Evolutionary conservation across 2,888 invertebrate species (phyloP).

Genomic region (Teleogryllus oceanicus): DNA sequence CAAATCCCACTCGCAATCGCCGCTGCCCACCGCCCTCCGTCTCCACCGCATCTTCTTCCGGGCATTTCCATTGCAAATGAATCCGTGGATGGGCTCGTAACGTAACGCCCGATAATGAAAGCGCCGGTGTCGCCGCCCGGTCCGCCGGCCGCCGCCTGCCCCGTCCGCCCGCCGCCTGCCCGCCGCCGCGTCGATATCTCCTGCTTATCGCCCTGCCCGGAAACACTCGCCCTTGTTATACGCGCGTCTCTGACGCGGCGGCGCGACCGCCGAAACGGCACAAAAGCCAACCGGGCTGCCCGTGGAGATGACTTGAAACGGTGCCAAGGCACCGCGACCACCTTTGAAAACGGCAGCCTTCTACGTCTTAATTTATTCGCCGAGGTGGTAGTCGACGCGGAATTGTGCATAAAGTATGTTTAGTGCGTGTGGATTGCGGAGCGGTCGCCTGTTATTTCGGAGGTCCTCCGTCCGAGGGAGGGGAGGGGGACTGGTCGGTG

Average conservation of each 20-base stretch:
- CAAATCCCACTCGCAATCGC: too few species aligned
- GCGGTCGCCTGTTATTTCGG: not conserved
- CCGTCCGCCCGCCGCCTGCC: not conserved
- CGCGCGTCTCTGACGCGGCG: not conserved
- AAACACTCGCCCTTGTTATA: not conserved
- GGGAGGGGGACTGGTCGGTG: not conserved
- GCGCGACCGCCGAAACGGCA: not conserved
- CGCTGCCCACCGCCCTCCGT: not conserved
- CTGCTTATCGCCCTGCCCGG: not conserved
- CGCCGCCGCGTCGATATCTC: not conserved
- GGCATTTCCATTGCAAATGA: not conserved
- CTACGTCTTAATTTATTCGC: not conserved
- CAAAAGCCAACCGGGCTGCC: not conserved
- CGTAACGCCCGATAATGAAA: not conserved
- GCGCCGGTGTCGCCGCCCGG: not conserved
- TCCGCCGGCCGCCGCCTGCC: not conserved
- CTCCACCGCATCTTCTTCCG: not conserved
- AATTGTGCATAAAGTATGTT: conserved; percentile 18
- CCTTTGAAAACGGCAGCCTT: conserved; percentile 1
- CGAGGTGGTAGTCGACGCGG: conserved; percentile 8
- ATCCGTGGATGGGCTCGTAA: not conserved
- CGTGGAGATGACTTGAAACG: not conserved
- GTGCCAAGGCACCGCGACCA: conserved; percentile 2
- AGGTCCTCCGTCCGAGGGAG: not conserved
- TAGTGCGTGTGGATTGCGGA: conserved; percentile 18